Evolutionary conservation across 2,888 invertebrate species (phyloP), one percentile per base, ranked within the genome.

Genomic region (Pristionchus fissidentatus): DNA sequence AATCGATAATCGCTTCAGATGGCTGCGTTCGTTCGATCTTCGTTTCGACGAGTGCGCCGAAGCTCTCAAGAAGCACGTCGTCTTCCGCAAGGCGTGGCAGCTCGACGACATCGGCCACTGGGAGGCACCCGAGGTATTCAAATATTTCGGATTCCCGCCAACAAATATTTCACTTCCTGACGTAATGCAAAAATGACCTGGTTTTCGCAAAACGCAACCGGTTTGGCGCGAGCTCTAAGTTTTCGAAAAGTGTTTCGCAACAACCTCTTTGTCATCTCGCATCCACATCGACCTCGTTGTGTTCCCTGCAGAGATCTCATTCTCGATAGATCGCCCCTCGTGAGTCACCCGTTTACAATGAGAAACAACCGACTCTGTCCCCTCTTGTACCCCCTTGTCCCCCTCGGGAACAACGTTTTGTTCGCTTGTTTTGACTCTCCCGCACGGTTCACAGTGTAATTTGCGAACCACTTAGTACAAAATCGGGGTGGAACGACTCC

Each of bases 121-220:
- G 92, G 89, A 87, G n/a, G 89, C 90, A 66, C 92, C 92, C n/a
- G 91, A 92, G 89, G 91, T 91, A 22, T 60, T 66, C 22, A 5
- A 66, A 38, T 66, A 22, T 38, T 66, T 22, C 38, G 15, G 35
- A n/a, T 66, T 66, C 62, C 38, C 35, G 35, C 62, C 3, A 7
- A 35, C 22, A 3, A 66, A 22, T 29, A 8, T 29, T 38, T 8
- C 19, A 26, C 19, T 15, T 66, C 0, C 4, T 35, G 38, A 8
- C 19, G 3, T 35, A 66, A 7, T 66, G 62, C 35, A 38, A 66
- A 66, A 66, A 35, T 29, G 38, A 22, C 38, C 1, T n/a, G 1
- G 7, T 70, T 41, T 70, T 15, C 10, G n/a, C 15, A 22, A 70
- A 70, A 62, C 5, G 22, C n/a, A 32, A n/a, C 43, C n/a, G 43